Conservation (phyloP, 2,797 vertebrate genomes). For the Sebastes iracundus region DNA sequence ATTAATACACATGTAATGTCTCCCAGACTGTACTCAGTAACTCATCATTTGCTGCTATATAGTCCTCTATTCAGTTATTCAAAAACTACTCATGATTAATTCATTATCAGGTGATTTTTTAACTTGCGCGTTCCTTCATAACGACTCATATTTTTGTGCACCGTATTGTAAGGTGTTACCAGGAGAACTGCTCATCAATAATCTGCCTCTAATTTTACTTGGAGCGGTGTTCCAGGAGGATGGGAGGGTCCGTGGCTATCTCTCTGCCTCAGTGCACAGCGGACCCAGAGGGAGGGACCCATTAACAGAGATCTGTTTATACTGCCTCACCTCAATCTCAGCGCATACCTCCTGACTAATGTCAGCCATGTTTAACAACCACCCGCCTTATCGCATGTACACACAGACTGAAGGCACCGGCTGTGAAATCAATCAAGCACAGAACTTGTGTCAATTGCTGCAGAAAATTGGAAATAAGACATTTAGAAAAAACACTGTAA, state of each 20-base stretch:
- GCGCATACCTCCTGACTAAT: constrained; percentile 61
- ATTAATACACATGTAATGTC: background rate
- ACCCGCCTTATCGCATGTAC: constrained; percentile 67
- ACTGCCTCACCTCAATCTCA: constrained; percentile 69
- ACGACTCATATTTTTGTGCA: background rate
- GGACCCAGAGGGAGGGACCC: constrained; percentile 48
- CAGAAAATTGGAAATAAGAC: constrained; percentile 39
- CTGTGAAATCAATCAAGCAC: constrained; percentile 60
- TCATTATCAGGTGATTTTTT: background rate
- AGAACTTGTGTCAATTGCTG: constrained; percentile 40
- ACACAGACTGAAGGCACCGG: constrained; percentile 48
- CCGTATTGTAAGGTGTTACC: background rate
- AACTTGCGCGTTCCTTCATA: background rate
- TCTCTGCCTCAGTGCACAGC: constrained; percentile 52
- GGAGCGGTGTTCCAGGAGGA: constrained; percentile 26
- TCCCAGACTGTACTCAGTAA: background rate
- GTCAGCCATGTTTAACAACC: constrained; percentile 74
- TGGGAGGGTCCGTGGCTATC: constrained; percentile 43
- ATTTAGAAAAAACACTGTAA: constrained; percentile 26
- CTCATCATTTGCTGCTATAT: background rate
- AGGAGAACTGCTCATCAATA: constrained; percentile 58
- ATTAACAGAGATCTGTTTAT: constrained; percentile 75
- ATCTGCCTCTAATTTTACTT: constrained; percentile 52
- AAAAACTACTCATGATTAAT: background rate
- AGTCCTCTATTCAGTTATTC: background rate